Percentiles rank a stretch among this genome's conserved stretches.
Evolutionary conservation across 1,140 invertebrate species (phyloP).

Genomic region (Ceratina calcarata): DNA sequence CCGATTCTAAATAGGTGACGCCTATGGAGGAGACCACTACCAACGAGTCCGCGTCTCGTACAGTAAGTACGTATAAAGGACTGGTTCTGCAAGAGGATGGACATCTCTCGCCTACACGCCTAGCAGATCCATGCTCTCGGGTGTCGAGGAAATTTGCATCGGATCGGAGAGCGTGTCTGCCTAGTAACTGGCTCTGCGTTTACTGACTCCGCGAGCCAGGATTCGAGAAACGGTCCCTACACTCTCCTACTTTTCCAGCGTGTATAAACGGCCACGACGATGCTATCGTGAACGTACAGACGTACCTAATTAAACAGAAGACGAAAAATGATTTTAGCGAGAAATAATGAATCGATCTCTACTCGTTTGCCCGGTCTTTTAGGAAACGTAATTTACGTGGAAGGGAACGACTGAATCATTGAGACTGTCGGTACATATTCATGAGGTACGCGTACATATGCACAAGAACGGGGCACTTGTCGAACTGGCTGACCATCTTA

Average conservation of each 20-base stretch:
- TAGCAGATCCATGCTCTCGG: constrained; percentile 56
- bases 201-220: constrained; percentile 8
- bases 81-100: constrained; percentile 68
- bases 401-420: too few species aligned
- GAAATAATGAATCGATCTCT: too few species aligned
- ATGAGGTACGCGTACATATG: constrained; percentile 1
- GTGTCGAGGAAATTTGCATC: constrained; percentile 66
- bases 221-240: constrained; percentile 47
- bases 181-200: constrained; percentile 58
- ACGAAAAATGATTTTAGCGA: too few species aligned
- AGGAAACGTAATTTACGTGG: too few species aligned
- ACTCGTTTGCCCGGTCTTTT: too few species aligned
- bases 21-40: constrained; percentile 33
- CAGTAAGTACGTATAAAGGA: constrained; percentile 21
- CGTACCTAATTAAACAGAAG: too few species aligned
- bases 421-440: too few species aligned
- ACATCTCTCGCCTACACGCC: constrained; percentile 68
- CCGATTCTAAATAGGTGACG: constrained; percentile 24
- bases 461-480: constrained; percentile 23
- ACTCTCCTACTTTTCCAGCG: constrained; percentile 24
- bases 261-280: too few species aligned
- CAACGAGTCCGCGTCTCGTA: constrained; percentile 26
- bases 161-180: constrained; percentile 57
- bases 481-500: constrained; percentile 28
- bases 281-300: too few species aligned